phyloP scores from a whole-genome alignment of 2,113 vertebrate genomes.

The Fregetta grallaria region DNA sequence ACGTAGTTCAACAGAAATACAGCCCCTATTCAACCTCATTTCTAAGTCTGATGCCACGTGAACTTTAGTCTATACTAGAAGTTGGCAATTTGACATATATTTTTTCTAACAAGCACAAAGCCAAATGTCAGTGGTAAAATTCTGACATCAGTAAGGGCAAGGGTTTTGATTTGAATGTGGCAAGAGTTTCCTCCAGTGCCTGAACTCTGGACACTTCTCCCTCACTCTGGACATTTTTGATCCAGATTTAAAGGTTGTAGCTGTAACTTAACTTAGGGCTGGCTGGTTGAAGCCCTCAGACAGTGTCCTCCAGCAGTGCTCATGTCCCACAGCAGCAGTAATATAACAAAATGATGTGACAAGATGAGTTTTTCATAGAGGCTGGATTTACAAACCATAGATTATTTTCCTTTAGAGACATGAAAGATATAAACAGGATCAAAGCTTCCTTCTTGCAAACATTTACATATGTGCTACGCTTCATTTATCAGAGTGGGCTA shows the following conservation, averaged over 20 bases:
- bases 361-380: neutral
- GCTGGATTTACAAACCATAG: neutral
- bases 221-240: neutral
- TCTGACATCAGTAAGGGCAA: neutral
- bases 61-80: neutral
- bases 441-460: neutral
- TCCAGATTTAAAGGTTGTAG: neutral
- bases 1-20: neutral
- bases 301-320: neutral
- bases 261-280: neutral
- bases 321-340: neutral
- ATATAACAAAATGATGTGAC: neutral
- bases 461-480: neutral
- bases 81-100: neutral
- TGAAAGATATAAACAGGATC: neutral
- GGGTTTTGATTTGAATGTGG: neutral
- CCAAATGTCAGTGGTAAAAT: neutral
- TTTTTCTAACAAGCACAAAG: neutral
- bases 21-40: neutral
- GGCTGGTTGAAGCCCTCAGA: neutral
- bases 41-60: neutral
- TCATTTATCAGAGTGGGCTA: neutral
- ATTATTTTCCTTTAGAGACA: conserved; percentile 4
- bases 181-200: rapidly evolving
- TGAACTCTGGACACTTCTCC: neutral